Percentiles rank a stretch among this genome's conserved stretches.
phyloP scores from a whole-genome alignment of 2,797 vertebrate genomes.

The Crotalus adamanteus region DNA sequence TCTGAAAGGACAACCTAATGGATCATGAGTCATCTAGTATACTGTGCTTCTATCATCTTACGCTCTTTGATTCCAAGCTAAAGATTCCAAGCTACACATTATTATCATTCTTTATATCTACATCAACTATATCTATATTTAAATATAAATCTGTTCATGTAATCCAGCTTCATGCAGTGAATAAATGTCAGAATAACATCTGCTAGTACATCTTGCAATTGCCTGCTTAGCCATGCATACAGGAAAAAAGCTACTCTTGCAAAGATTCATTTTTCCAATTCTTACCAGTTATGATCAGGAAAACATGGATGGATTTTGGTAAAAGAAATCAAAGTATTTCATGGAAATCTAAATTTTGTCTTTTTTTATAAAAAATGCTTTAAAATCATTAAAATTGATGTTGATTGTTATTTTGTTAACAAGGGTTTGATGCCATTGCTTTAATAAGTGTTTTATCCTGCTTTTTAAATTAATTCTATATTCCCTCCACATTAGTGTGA shows the following conservation, averaged over 20 bases:
- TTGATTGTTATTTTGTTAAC: neutral
- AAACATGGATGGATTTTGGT: neutral
- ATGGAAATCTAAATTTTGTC: neutral
- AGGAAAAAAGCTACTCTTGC: neutral
- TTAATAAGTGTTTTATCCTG: neutral
- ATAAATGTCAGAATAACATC: neutral
- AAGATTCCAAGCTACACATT: neutral
- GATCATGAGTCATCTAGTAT: neutral
- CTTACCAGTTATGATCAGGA: neutral
- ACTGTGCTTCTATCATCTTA: neutral
- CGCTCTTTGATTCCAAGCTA: neutral
- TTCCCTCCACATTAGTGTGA: neutral
- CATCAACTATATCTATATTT: neutral
- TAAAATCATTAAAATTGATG: neutral
- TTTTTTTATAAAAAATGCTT: neutral
- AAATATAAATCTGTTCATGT: slow-evolving; percentile 8
- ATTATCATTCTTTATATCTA: neutral
- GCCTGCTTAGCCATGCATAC: neutral
- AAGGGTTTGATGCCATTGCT: neutral
- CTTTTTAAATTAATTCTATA: neutral
- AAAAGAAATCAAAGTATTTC: neutral
- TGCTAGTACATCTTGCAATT: slow-evolving; percentile 6
- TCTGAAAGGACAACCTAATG: neutral
- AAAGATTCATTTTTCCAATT: neutral
- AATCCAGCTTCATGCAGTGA: slow-evolving; percentile 3